These are phyloP conservation scores for Apotomis turbidana DNA, from an alignment of 2,888 invertebrate genomes.

Conservation along the genomic window DNA sequence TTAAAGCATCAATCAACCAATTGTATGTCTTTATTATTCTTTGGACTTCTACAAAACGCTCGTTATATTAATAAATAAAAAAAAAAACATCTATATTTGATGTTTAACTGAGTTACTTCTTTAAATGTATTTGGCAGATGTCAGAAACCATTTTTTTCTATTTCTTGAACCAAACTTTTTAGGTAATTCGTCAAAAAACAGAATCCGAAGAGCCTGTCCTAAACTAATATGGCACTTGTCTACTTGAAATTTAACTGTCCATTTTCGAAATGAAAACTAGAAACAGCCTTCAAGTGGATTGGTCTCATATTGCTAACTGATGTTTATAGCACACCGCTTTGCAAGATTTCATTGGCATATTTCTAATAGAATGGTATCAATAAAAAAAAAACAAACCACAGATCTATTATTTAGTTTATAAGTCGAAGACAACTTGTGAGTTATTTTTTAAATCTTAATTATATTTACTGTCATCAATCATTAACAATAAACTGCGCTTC, in stretches of 20 bases:
- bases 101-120: neutral
- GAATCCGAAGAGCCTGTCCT: conserved; percentile 25
- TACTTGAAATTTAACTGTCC: conserved; percentile 1
- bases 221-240: conserved; percentile 6
- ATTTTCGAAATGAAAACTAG: neutral
- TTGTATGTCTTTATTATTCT: too few relatives aligned
- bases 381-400: too few relatives aligned
- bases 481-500: too few relatives aligned
- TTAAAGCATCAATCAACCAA: too few relatives aligned
- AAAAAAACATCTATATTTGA: too few relatives aligned
- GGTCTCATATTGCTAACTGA: conserved; percentile 16
- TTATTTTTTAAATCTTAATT: too few relatives aligned
- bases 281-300: conserved; percentile 11
- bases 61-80: too few relatives aligned
- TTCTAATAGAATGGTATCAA: neutral
- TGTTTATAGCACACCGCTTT: conserved; percentile 10
- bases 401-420: too few relatives aligned
- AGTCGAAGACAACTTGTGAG: too few relatives aligned
- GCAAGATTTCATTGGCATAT: neutral
- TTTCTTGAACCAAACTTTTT: neutral
- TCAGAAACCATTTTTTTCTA: conserved; percentile 7
- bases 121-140: neutral
- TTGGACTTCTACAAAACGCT: too few relatives aligned
- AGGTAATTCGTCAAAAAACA: conserved; percentile 18
- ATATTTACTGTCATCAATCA: too few relatives aligned